These are phyloP conservation scores for Dichetophora obliterata DNA, from an alignment of 2,888 invertebrate genomes.

Conservation along the genomic window DNA sequence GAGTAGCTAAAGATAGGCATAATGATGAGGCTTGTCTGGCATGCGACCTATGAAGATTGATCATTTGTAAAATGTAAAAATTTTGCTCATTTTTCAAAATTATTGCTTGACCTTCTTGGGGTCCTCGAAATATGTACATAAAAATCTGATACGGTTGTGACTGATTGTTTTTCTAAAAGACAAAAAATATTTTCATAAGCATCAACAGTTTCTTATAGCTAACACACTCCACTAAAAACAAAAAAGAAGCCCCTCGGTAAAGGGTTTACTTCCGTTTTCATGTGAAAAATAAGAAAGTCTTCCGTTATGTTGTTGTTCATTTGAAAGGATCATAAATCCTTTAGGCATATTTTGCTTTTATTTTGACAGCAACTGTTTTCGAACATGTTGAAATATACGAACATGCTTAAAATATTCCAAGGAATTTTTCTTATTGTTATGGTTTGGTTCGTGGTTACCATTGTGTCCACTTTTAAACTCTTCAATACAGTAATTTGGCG, in stretches of 20 bases:
- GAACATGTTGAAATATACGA: no score
- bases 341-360: neutral
- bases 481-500: slow-evolving; percentile 31
- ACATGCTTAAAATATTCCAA: slow-evolving; percentile 1
- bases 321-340: slow-evolving; percentile 3
- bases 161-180: slow-evolving; percentile 12
- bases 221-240: neutral
- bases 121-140: no score
- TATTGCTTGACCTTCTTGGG: neutral
- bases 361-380: slow-evolving; percentile 34
- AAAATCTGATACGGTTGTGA: neutral
- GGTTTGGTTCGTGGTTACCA: slow-evolving; percentile 26
- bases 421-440: neutral
- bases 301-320: neutral
- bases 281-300: slow-evolving; percentile 10
- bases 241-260: slow-evolving; percentile 21
- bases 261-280: slow-evolving; percentile 42
- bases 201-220: neutral
- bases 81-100: neutral
- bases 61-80: neutral
- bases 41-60: neutral
- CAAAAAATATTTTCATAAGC: neutral
- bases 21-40: neutral
- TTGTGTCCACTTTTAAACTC: neutral
- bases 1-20: neutral